Percentiles rank a stretch among this genome's conserved stretches.
Evolutionary conservation across 2,888 invertebrate species (phyloP).

Genomic region (Amblyteles armatorius): DNA sequence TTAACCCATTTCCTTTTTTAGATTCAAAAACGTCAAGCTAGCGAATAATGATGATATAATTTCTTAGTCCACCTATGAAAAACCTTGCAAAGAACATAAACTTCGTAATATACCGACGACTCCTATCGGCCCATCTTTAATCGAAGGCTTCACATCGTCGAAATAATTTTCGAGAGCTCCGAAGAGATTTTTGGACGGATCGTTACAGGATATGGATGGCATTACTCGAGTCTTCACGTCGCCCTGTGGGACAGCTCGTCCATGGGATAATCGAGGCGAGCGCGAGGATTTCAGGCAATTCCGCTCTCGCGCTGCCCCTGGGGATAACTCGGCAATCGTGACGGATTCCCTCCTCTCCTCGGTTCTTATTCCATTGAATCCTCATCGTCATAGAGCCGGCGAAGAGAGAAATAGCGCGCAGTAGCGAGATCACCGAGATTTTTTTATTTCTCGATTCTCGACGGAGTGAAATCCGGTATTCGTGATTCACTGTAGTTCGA

Average conservation of each 20-base stretch:
- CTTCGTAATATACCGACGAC: too few species aligned
- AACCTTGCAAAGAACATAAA: too few species aligned
- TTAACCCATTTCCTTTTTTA: too few species aligned
- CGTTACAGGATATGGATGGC: not conserved
- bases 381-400: not conserved
- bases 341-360: constrained; percentile 36
- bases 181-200: not conserved
- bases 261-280: constrained; percentile 12
- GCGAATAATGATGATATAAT: too few species aligned
- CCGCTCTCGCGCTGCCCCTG: constrained; percentile 33
- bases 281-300: constrained; percentile 13
- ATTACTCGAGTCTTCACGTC: not conserved
- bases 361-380: constrained; percentile 37
- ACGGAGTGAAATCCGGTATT: constrained; percentile 8
- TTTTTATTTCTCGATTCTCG: not conserved
- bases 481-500: constrained; percentile 7
- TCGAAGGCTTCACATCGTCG: not conserved
- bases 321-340: constrained; percentile 31
- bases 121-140: not conserved
- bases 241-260: not conserved
- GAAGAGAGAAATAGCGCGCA: not conserved
- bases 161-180: not conserved
- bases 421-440: not conserved
- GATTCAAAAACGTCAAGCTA: too few species aligned
- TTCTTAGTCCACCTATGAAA: too few species aligned